Percentiles rank a stretch among this genome's conserved stretches.
Evolutionary conservation across 1,140 invertebrate species (phyloP).

Genomic region (Drosophila elegans): DNA sequence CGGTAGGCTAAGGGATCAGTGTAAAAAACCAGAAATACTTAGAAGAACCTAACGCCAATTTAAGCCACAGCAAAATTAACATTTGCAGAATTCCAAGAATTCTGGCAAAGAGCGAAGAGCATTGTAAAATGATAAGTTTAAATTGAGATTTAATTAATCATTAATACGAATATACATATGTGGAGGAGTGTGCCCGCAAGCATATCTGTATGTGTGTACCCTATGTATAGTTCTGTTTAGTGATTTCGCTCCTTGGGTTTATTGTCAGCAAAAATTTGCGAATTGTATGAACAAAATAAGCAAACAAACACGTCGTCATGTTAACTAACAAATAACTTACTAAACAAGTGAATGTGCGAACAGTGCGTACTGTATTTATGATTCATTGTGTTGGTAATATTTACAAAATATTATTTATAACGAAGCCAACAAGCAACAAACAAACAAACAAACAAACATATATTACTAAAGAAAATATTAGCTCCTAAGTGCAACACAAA

Average conservation of each 20-base stretch:
- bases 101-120: constrained; percentile 33
- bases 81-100: constrained; percentile 69
- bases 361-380: constrained; percentile 68
- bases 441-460: constrained; percentile 29
- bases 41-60: constrained; percentile 81
- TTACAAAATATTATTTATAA: constrained; percentile 75
- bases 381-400: constrained; percentile 73
- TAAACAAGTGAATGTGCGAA: constrained; percentile 54
- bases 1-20: constrained; percentile 57
- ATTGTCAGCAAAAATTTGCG: constrained; percentile 57
- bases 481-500: constrained; percentile 58
- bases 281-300: constrained; percentile 69
- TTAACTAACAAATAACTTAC: constrained; percentile 76
- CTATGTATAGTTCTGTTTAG: constrained; percentile 70
- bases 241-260: constrained; percentile 36
- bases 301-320: constrained; percentile 79
- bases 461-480: constrained; percentile 52
- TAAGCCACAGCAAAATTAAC: constrained; percentile 46
- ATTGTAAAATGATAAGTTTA: constrained; percentile 60
- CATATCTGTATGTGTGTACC: constrained; percentile 48
- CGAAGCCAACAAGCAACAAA: constrained; percentile 41
- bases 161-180: constrained; percentile 41
- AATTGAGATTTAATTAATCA: constrained; percentile 22
- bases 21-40: constrained; percentile 71
- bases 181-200: constrained; percentile 3